Evolutionary conservation across 2,888 invertebrate genomes (phyloP), one percentile per base, ranked within the genome.

Genomic region (Orchestes rusci): DNA sequence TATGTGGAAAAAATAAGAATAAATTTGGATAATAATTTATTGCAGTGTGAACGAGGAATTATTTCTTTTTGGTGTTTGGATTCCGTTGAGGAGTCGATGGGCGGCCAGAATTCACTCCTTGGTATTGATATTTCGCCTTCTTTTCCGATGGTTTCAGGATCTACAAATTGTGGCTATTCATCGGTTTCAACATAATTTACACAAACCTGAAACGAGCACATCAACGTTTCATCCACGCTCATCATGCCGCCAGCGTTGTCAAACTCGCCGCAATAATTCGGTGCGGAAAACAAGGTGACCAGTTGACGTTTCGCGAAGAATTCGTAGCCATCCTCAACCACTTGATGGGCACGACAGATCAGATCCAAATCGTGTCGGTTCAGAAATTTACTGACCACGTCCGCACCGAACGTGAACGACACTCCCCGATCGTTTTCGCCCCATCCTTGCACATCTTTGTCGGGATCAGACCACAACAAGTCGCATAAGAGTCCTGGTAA

Each of bases 221-320:
- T 96, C 39, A 97, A 79, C 50, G 95, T 91, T 68, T 97, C 96
- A 69, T 97, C 97, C 20, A 99, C 97, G 50, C 91, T 92, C 97
- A 97, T 97, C 96, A 97, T 97, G 50, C 95, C 97, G 43, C 97
- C 97, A 39, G 97, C 96, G 67, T 97, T 97, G 69, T 96, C 95
- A 64, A 96, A 95, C 70, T 95, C 93, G n/a, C 95, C 93, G 67
- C 93, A 94, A 67, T 93, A 93, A 69, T 96, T 96, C 18, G 95
- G 95, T 32, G 95, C 95, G n/a, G 96, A 97, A 72, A 99, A 99
- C 42, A 97, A 72, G 2, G 97, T 99, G 41, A 99, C 97, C 63
- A 99, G 76, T 68, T 97, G 96, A 51, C 97, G 78, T 68, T 99
- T 97, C 12, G 97, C 96, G 71, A 97, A 97, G 72, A 97, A 99